Conservation (phyloP, 2,888 invertebrate genomes). For the Cerastis leucographa region DNA sequence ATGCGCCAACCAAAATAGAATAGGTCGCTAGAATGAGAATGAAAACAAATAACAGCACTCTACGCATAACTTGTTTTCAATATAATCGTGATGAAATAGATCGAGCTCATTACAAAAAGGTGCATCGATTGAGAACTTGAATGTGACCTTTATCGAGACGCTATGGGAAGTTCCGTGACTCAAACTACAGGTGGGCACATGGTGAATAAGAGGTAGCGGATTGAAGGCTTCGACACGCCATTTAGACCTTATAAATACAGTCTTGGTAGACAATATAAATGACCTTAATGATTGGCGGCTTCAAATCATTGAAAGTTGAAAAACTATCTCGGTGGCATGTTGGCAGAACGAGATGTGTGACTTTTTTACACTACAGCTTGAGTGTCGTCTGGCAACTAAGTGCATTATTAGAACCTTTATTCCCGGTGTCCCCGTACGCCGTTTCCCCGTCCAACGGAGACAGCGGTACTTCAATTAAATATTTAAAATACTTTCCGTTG, state of each 20-base stretch:
- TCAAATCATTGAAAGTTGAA: not conserved
- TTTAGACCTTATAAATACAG: not conserved
- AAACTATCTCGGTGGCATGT: not conserved
- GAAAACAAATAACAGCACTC: not conserved
- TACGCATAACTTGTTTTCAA: not conserved
- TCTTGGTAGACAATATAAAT: not conserved
- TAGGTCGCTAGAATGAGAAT: not conserved
- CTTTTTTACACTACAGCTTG: not conserved
- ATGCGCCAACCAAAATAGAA: too few relatives aligned
- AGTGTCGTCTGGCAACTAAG: not conserved
- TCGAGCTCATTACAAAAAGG: constrained; percentile 42
- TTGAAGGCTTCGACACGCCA: not conserved
- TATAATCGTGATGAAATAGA: not conserved
- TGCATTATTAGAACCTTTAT: too few relatives aligned
- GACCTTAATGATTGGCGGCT: too few relatives aligned
- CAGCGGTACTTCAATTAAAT: too few relatives aligned
- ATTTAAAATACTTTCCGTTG: too few relatives aligned
- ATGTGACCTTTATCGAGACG: constrained; percentile 55
- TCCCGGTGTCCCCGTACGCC: too few relatives aligned
- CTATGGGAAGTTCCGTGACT: constrained; percentile 58
- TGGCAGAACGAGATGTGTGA: not conserved
- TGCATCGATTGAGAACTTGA: constrained; percentile 37
- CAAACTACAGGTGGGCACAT: not conserved
- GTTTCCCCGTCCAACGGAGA: too few relatives aligned
- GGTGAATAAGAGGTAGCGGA: constrained; percentile 36